Percentiles rank a stretch among this genome's conserved stretches.
Conservation (phyloP, 1,140 invertebrate genomes). For the Paraescarpia echinospica region DNA sequence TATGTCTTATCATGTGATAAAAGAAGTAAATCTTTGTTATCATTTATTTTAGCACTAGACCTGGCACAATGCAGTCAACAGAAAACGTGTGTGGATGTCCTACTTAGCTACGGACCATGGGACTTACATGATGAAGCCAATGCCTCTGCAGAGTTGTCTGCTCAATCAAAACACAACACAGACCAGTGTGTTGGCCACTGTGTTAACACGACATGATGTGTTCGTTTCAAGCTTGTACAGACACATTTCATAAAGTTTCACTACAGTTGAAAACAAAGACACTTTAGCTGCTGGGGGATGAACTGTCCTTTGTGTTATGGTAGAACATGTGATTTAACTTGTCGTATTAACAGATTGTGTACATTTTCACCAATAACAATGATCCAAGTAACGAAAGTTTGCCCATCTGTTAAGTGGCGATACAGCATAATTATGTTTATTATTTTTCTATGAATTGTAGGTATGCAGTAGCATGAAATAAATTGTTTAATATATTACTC, state of each 20-base stretch:
- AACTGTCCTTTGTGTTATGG: neutral
- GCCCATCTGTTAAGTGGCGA: too few relatives aligned
- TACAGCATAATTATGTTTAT: too few relatives aligned
- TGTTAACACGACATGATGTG: neutral
- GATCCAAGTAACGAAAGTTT: too few relatives aligned
- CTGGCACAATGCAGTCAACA: neutral
- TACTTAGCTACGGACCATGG: neutral
- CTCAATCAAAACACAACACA: neutral
- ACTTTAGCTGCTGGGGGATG: neutral
- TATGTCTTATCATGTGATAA: too few relatives aligned
- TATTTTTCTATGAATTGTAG: neutral
- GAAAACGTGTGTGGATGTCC: neutral
- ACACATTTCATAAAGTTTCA: neutral
- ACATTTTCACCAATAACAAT: neutral
- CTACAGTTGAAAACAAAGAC: neutral
- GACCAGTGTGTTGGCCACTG: too few relatives aligned
- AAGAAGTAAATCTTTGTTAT: neutral
- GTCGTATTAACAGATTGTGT: neutral
- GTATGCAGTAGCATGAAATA: neutral
- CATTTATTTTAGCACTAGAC: neutral
- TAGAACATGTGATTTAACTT: neutral
- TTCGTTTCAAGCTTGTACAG: too few relatives aligned
- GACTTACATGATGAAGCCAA: neutral
- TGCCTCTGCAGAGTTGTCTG: neutral
- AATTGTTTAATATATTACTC: neutral